Evolutionary conservation across 2,797 vertebrate genomes (phyloP), one percentile per base, ranked within the genome.

Genomic region (Alosa sapidissima): DNA sequence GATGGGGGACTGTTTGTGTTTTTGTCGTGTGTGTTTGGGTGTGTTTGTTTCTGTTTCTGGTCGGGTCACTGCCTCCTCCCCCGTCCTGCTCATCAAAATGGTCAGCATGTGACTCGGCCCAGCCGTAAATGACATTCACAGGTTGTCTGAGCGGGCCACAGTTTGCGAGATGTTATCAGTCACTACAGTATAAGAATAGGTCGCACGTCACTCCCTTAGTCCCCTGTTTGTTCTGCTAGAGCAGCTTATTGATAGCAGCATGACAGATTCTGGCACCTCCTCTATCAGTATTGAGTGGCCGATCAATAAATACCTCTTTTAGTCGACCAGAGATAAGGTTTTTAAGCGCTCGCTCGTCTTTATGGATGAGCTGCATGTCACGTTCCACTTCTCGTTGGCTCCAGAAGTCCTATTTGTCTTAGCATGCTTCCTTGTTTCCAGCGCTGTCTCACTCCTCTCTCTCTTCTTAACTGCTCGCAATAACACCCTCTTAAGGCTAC

Each of bases 401-500:
- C 19, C 13, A 72, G 21, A 45, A 36, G 72, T 78, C 41, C 72
- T 16, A 14, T 14, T 85, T 86, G 89, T 89, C 89, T 92, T 89
- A 91, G 91, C 91, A 88, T 86, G 91, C 28, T 58, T 62, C 28
- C 45, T 19, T 49, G n/a, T 41, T 47, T 81, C 51, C 10, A 28
- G 19, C 78, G 14, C 41, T 90, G 87, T 92, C 90, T 93, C 89
- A 93, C 87, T 89, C 88, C 89, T 89, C 89, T 93, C 90, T 92
- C 86, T 94, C 90, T 92, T 88, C 72, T 91, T 90, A 91, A 94
- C 90, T 91, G 95, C 95, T 92, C 91, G 92, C 94, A 92, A 91
- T 95, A 90, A 95, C 93, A 93, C 93, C 82, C 82, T 87, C 83
- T 84, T 94, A 95, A 96, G 95, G 96, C 94, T 94, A 94, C 96